phyloP scores from a whole-genome alignment of 1,140 invertebrate species.

The Phymastichus coffea region DNA sequence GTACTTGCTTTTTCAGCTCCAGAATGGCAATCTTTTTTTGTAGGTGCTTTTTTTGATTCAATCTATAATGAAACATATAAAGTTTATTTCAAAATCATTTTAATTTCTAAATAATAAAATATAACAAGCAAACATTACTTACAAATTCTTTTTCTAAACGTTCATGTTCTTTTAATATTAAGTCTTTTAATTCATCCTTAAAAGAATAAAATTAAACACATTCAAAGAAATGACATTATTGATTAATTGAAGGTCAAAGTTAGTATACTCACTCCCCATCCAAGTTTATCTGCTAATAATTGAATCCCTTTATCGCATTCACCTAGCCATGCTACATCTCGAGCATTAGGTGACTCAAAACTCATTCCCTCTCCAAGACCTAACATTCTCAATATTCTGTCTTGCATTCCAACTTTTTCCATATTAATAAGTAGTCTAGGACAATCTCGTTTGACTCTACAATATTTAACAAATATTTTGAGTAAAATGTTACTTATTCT shows the following conservation, averaged over 20 bases:
- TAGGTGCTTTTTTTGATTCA: too few species aligned
- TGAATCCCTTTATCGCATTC: conserved; percentile 86
- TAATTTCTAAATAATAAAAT: too few species aligned
- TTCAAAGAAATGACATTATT: background rate
- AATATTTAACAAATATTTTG: conserved; percentile 12
- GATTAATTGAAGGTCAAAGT: conserved; percentile 18
- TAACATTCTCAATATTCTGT: conserved; percentile 58
- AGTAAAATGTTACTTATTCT: conserved; percentile 9
- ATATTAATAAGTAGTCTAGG: conserved; percentile 85
- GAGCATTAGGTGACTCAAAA: conserved; percentile 63
- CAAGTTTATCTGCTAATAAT: conserved; percentile 76
- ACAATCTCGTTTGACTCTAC: conserved; percentile 69
- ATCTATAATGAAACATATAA: too few species aligned
- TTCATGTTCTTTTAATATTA: conserved; percentile 61
- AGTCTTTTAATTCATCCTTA: conserved; percentile 63
- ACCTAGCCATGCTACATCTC: conserved; percentile 86
- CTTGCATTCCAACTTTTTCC: conserved; percentile 68
- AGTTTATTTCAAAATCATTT: too few species aligned
- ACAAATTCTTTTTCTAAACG: conserved; percentile 47
- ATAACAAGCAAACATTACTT: too few species aligned
- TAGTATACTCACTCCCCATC: conserved; percentile 70
- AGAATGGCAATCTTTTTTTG: background rate
- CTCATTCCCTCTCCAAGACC: conserved; percentile 64
- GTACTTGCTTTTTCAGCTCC: background rate
- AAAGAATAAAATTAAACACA: conserved; percentile 32